Conservation (phyloP, 2,888 invertebrate genomes). For the Agonopterix subpropinquella region DNA sequence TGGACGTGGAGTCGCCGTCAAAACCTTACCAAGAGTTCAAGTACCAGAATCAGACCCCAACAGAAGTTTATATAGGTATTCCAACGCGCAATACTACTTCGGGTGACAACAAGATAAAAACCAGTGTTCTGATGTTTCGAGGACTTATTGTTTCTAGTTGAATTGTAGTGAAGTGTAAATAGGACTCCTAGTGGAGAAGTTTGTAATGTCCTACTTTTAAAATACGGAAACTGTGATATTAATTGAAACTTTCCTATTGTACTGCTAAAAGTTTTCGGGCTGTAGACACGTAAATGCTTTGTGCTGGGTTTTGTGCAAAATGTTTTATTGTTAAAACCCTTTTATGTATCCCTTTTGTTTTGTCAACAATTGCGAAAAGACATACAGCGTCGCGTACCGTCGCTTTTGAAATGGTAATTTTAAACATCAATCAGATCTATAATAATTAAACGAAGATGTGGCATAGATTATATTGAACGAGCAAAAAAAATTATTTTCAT, state of each 20-base stretch:
- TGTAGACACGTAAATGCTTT: constrained; percentile 32
- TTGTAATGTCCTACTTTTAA: constrained; percentile 67
- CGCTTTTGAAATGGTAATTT: too few species aligned
- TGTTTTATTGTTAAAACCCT: too few species aligned
- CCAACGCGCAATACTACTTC: constrained; percentile 83
- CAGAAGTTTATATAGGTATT: constrained; percentile 79
- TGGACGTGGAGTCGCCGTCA: constrained; percentile 64
- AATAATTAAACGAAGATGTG: too few species aligned
- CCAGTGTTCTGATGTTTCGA: constrained; percentile 69
- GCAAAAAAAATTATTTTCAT: too few species aligned
- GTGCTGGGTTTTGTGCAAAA: background rate
- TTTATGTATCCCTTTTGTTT: too few species aligned
- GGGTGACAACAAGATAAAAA: constrained; percentile 82
- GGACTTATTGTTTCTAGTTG: constrained; percentile 77
- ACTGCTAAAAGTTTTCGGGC: constrained; percentile 44
- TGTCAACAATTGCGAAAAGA: too few species aligned
- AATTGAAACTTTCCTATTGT: constrained; percentile 67
- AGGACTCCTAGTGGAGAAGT: constrained; percentile 35
- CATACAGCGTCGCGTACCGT: too few species aligned
- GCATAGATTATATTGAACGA: too few species aligned
- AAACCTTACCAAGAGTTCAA: constrained; percentile 63
- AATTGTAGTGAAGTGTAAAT: constrained; percentile 56
- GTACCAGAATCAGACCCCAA: constrained; percentile 70
- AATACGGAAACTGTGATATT: constrained; percentile 74
- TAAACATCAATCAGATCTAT: too few species aligned